phyloP scores from a whole-genome alignment of 2,113 vertebrate species.

The Actenoides lindsayi region DNA sequence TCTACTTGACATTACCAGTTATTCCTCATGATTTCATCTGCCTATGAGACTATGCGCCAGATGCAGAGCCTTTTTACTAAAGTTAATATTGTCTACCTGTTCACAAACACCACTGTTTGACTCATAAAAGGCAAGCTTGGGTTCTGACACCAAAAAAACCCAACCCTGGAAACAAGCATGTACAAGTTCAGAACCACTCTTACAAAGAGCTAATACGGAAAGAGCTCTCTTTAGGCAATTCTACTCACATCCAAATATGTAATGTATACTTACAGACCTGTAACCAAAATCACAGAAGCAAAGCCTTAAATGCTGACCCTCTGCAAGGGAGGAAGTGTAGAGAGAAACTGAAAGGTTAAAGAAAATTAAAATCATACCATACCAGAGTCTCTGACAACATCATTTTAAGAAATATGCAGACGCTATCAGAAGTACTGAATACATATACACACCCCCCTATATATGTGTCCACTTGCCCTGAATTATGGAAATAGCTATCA shows the following conservation, averaged over 20 bases:
- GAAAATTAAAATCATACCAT: background rate
- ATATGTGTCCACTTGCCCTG: background rate
- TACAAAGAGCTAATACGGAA: background rate
- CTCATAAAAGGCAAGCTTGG: background rate
- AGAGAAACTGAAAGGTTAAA: background rate
- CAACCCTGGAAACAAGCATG: background rate
- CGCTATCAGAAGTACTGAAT: background rate
- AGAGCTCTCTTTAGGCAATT: background rate
- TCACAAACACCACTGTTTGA: background rate
- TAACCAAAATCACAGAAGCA: background rate
- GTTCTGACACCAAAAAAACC: background rate
- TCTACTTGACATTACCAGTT: slow-evolving; percentile 62
- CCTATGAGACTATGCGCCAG: background rate
- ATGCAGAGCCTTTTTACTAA: background rate
- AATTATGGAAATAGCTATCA: background rate
- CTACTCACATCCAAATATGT: background rate
- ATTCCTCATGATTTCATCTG: slow-evolving; percentile 46
- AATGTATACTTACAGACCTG: background rate
- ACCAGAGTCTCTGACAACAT: background rate
- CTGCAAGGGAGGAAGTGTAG: background rate
- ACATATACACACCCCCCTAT: background rate
- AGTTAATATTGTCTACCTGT: background rate
- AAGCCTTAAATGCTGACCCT: background rate
- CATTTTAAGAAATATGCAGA: background rate
- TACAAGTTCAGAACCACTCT: background rate